These are phyloP conservation scores for Halcyon chelicuti DNA, from an alignment of 2,797 vertebrate species.

Conservation along the genomic window DNA sequence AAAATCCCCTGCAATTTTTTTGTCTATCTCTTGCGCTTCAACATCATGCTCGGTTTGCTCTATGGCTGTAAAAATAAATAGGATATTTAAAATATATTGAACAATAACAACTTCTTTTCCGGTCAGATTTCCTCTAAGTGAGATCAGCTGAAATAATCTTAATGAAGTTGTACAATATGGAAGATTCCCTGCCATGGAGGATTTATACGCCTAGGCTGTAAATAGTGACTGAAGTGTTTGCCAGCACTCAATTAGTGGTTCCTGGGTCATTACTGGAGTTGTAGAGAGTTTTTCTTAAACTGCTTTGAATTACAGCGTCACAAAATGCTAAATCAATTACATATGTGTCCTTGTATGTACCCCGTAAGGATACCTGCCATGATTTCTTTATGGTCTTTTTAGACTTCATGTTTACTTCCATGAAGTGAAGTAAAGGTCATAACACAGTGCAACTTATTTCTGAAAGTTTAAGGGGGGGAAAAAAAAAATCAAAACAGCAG, in stretches of 20 bases:
- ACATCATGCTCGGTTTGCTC: background rate
- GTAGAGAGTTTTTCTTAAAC: conserved; percentile 18
- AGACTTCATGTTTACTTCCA: conserved; percentile 57
- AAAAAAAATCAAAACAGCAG: conserved; percentile 79
- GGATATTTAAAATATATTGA: background rate
- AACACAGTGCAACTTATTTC: conserved; percentile 61
- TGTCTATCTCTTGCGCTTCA: background rate
- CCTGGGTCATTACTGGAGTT: conserved; percentile 30
- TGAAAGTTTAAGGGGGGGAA: conserved; percentile 54
- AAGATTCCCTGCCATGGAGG: background rate
- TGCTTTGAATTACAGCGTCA: conserved; percentile 14
- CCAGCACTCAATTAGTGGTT: conserved; percentile 59
- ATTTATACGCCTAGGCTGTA: background rate
- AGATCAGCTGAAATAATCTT: background rate
- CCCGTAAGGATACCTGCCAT: background rate
- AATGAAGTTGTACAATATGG: background rate
- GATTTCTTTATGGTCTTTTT: conserved; percentile 14
- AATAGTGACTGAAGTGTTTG: conserved; percentile 34
- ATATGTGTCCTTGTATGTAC: background rate
- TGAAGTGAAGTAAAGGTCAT: conserved; percentile 82
- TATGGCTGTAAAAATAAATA: background rate
- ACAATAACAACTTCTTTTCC: background rate
- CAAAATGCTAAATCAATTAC: conserved; percentile 48
- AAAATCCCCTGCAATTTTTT: background rate
- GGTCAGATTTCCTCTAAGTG: background rate